Conservation (phyloP, 2,797 vertebrate species). For the Melanotaenia pygmaea region DNA sequence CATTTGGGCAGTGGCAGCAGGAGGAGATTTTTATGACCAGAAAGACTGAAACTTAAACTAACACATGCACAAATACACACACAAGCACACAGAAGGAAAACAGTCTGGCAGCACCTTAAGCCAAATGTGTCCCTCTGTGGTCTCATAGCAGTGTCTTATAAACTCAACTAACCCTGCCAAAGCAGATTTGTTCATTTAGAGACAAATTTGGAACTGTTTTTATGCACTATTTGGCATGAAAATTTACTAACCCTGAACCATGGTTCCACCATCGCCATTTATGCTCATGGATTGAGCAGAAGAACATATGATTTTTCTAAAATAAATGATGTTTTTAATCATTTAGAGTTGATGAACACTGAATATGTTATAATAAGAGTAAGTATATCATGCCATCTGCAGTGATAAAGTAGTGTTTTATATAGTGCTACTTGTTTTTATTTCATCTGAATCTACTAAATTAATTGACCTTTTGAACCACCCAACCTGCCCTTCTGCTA, state of each 20-base stretch:
- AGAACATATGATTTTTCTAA: constrained; percentile 29
- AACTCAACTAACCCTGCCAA: constrained; percentile 63
- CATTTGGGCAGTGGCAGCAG: constrained; percentile 50
- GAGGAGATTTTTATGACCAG: constrained; percentile 42
- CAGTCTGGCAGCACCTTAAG: constrained; percentile 50
- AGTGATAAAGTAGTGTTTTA: neutral
- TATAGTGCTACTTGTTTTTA: neutral
- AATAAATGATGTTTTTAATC: constrained; percentile 14
- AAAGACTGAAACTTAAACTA: constrained; percentile 51
- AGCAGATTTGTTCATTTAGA: constrained; percentile 65
- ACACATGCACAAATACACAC: constrained; percentile 19
- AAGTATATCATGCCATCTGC: too few relatives aligned
- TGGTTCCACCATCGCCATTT: constrained; percentile 32
- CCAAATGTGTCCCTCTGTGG: constrained; percentile 60
- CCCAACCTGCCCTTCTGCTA: neutral
- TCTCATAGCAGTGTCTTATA: constrained; percentile 54
- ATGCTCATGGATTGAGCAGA: constrained; percentile 38
- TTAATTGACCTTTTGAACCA: constrained; percentile 7
- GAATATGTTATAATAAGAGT: too few relatives aligned
- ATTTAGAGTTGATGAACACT: constrained; percentile 9
- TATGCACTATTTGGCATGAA: constrained; percentile 39
- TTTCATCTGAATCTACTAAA: neutral
- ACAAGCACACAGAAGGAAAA: constrained; percentile 23
- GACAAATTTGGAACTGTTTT: constrained; percentile 58
- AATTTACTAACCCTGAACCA: constrained; percentile 48